Conservation (phyloP, 2,113 vertebrate genomes). For the Leptocoma aspasia region DNA sequence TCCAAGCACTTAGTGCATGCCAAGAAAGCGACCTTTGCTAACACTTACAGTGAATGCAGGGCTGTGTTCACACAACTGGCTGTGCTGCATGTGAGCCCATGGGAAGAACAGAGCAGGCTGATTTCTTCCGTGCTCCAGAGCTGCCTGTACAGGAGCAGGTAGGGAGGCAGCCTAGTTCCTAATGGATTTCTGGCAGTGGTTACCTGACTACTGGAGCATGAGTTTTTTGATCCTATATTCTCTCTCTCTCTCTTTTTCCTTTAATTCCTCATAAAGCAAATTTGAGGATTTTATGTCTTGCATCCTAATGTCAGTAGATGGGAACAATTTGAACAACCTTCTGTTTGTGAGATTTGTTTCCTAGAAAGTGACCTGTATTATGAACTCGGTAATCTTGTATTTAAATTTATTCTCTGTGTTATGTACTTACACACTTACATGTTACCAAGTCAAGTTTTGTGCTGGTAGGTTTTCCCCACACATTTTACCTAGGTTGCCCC, state of each 20-base stretch:
- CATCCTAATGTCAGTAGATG: background rate
- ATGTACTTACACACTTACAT: fast-evolving
- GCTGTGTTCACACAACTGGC: background rate
- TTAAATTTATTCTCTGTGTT: background rate
- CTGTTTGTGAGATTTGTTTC: background rate
- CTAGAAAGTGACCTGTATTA: background rate
- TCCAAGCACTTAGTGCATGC: background rate
- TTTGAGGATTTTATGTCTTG: background rate
- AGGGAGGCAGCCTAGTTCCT: background rate
- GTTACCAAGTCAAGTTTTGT: background rate
- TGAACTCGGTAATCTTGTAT: background rate
- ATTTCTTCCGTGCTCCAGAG: background rate
- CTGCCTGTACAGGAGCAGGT: fast-evolving
- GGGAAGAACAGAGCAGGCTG: background rate
- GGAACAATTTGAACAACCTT: background rate
- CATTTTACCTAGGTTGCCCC: background rate
- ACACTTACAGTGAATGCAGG: background rate
- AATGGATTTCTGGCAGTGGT: background rate
- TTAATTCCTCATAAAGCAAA: background rate
- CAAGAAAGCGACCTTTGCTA: background rate
- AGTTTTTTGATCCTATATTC: background rate
- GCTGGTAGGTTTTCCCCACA: background rate
- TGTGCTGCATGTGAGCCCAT: background rate
- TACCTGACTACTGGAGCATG: background rate
- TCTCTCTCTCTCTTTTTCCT: background rate